phyloP scores from a whole-genome alignment of 2,797 vertebrate species.

The Melanotaenia trifasciata region DNA sequence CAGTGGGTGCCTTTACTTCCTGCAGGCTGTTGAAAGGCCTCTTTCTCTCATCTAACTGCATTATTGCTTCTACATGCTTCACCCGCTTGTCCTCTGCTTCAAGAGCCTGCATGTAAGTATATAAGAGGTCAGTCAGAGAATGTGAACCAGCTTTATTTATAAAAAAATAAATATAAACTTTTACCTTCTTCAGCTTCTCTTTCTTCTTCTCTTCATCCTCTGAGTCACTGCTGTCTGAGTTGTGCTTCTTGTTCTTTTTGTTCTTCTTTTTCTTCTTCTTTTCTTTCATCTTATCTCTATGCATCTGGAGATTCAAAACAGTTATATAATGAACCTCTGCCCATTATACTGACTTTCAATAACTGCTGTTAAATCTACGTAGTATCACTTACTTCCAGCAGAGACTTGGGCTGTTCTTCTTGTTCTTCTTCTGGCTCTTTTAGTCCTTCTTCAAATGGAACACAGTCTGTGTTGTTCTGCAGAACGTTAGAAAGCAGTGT shows the following conservation, averaged over 20 bases:
- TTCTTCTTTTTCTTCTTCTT: constrained; percentile 93
- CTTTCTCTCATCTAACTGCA: constrained; percentile 96
- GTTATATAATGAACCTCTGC: neutral
- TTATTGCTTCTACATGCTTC: constrained; percentile 89
- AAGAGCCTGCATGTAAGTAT: constrained; percentile 84
- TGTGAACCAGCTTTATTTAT: neutral
- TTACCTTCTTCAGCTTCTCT: constrained; percentile 95
- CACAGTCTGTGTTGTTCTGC: constrained; percentile 74
- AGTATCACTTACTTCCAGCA: constrained; percentile 87
- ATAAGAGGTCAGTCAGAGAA: constrained; percentile 10
- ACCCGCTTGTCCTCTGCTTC: constrained; percentile 94
- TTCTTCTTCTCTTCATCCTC: constrained; percentile 94
- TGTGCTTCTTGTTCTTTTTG: constrained; percentile 90
- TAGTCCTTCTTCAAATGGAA: constrained; percentile 82
- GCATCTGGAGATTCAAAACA: constrained; percentile 83
- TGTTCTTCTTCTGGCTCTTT: constrained; percentile 68
- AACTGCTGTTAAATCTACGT: neutral
- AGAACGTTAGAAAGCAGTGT: neutral
- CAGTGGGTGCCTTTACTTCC: constrained; percentile 93
- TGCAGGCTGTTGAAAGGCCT: constrained; percentile 90
- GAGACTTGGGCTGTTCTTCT: constrained; percentile 86
- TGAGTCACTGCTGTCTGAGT: constrained; percentile 91
- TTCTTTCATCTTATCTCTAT: constrained; percentile 93
- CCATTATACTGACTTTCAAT: neutral
- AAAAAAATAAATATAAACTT: neutral